Evolutionary conservation across 2,888 invertebrate genomes (phyloP), one percentile per base, ranked within the genome.

Genomic region (Polydesmus complanatus): DNA sequence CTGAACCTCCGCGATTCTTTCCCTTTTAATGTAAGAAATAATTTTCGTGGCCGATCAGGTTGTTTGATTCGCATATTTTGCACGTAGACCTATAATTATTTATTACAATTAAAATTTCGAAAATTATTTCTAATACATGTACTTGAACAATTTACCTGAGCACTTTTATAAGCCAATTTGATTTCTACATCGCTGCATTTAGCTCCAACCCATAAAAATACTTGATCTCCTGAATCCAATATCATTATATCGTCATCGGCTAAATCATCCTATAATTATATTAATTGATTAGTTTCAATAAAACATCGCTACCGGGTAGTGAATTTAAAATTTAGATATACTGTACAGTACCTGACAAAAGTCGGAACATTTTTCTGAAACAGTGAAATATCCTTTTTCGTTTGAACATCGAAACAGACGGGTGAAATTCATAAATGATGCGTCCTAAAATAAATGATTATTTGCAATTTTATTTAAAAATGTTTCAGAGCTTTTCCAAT

Each of bases 221-320:
- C 92, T 75, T 95, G 92, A 69, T 92, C 89, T 2, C 98, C 98
- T 72, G 94, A 97, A 76, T 99, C 98, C 67, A 98, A 78, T 67
- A 98, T 92, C 98, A 98, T 98, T 48, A 98, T 96, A 75, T 99
- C 98, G 73, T 99, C 97, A 76, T 98, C 97, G 1, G 96, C 96
- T 67, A 98, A 79, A 77, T 98, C 98, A 73, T 98, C 98, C 87
- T 94, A 74, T 56, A 78, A 77, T 73, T 25, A n/a, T 37, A 53
- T 61, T n/a, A 18, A 3, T 56, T 18, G 27, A 25, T 54, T 53
- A 37, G 26, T 21, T 52, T 52, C 19, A 18, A 14, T 18, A 11
- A 27, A 22, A 5, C 11, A 52, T n/a, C 8, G 1, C 22, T 3
- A 2, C 1, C 26, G 27, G 27, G 21, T 55, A 27, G 5, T 21